These are phyloP conservation scores for Eurytoma adleriae DNA, from an alignment of 2,888 invertebrate species.

Conservation along the genomic window DNA sequence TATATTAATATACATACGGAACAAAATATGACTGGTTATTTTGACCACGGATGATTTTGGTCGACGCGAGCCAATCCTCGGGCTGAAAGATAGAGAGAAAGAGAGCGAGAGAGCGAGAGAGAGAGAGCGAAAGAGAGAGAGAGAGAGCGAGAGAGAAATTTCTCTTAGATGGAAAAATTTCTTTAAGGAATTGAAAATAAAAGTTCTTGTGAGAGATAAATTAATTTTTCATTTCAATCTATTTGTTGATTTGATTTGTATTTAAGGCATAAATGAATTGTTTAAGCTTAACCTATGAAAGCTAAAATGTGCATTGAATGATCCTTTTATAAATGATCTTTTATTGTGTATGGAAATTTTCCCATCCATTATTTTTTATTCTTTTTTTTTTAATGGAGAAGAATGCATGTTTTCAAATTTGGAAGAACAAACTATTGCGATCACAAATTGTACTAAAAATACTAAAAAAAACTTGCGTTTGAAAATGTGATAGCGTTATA, in stretches of 20 bases:
- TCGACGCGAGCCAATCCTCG: constrained; percentile 39
- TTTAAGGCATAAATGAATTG: constrained; percentile 55
- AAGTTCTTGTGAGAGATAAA: constrained; percentile 41
- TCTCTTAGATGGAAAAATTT: constrained; percentile 55
- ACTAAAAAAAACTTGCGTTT: constrained; percentile 50
- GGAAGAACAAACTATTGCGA: constrained; percentile 48
- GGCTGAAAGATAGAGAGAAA: constrained; percentile 19
- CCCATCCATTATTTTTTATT: constrained; percentile 34
- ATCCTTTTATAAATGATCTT: constrained; percentile 3
- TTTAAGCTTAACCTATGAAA: constrained; percentile 31
- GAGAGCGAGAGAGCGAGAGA: constrained; percentile 17
- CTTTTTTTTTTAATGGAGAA: constrained; percentile 1
- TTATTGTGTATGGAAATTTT: constrained; percentile 47
- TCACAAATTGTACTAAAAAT: constrained; percentile 53
- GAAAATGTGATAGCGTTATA: constrained; percentile 55
- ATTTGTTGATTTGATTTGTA: constrained; percentile 59
- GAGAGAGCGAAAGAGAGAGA: constrained; percentile 16
- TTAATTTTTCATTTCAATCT: constrained; percentile 29
- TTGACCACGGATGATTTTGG: constrained; percentile 45
- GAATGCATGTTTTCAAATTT: constrained; percentile 35
- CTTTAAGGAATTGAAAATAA: constrained; percentile 56
- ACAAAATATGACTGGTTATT: constrained; percentile 50
- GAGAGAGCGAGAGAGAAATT: constrained; percentile 31
- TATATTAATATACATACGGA: constrained; percentile 41
- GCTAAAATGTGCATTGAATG: constrained; percentile 15